These are phyloP conservation scores for Melanophora roralis DNA, from an alignment of 2,888 invertebrate genomes.

Conservation along the genomic window DNA sequence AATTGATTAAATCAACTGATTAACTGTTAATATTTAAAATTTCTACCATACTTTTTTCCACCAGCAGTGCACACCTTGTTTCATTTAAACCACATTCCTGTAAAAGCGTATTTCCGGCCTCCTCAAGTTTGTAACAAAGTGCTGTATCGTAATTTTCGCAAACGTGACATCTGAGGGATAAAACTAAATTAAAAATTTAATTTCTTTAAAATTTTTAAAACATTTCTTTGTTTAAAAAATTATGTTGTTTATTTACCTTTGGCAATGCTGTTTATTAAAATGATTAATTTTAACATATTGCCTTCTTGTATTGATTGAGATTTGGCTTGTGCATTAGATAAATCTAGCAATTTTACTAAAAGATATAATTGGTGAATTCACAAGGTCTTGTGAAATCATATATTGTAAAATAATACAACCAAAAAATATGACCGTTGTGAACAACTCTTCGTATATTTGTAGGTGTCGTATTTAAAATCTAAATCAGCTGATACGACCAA, in stretches of 20 bases:
- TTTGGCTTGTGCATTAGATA: background rate
- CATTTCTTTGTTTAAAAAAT: background rate
- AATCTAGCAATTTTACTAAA: slow-evolving; percentile 4
- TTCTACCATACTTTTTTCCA: background rate
- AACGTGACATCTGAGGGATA: slow-evolving; percentile 14
- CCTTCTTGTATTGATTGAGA: background rate
- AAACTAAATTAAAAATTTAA: background rate
- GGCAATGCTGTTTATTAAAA: background rate
- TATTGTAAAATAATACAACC: too few species aligned
- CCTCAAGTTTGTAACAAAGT: slow-evolving; percentile 1
- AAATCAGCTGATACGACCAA: too few species aligned
- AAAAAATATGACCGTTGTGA: too few species aligned
- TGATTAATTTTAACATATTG: background rate
- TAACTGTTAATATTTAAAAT: too few species aligned
- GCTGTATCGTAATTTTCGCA: slow-evolving; percentile 8
- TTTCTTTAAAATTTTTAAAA: background rate
- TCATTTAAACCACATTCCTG: background rate
- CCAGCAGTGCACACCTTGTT: slow-evolving; percentile 25
- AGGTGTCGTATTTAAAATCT: too few species aligned
- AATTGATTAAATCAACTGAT: background rate
- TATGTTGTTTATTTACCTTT: background rate
- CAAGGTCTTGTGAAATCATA: too few species aligned
- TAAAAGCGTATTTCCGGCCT: background rate
- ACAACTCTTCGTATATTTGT: too few species aligned
- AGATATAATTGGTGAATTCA: slow-evolving; percentile 12